Evolutionary conservation across 2,113 vertebrate species (phyloP), one percentile per base, ranked within the genome.

Genomic region (Perca flavescens): DNA sequence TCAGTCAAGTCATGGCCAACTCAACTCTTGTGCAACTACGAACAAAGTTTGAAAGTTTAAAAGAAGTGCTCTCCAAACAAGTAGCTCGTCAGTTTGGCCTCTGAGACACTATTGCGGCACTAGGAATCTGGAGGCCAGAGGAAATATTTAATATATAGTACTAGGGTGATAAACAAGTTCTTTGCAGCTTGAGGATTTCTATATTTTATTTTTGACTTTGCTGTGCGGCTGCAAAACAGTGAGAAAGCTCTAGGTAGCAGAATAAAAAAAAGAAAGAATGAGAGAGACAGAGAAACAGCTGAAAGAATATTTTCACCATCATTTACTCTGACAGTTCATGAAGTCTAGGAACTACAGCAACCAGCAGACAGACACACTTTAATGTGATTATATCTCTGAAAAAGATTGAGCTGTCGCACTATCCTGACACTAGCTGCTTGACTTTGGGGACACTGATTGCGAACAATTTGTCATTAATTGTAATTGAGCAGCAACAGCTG

Each of bases 271-370:
- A 56, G 60, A 56, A 31, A 58, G 31, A 15, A 49, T 2, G 21
- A 34, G 47, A 54, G 71, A 22, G 11, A 28, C 9, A 9, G 34
- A 66, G 66, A 65, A 52, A 34, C 22, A 74, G 83, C 13, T 50
- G 3, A 72, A 49, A 47, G n/a, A 60, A 54, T 46, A 67, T 43
- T 57, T 68, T 63, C 43, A n/a, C 19, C 50, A 61, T 73, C 21
- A 34, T 77, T 78, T 46, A 57, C 31, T 43, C 63, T 63, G 50
- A 64, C 63, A 47, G 63, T 64, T 71, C 72, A 61, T 34, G 16
- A 13, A 15, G 28, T 57, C 14, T 9, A 19, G 25, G 21, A 73
- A 31, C 25, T 19, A 50, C 46, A 21, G 70, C 28, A 12, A 40
- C 47, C 40, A 43, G 50, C 31, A 14, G 47, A 77, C 61, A 40